Base-by-base conservation (phyloP, 2,888 invertebrate genomes). In the Baccha elongata region DNA sequence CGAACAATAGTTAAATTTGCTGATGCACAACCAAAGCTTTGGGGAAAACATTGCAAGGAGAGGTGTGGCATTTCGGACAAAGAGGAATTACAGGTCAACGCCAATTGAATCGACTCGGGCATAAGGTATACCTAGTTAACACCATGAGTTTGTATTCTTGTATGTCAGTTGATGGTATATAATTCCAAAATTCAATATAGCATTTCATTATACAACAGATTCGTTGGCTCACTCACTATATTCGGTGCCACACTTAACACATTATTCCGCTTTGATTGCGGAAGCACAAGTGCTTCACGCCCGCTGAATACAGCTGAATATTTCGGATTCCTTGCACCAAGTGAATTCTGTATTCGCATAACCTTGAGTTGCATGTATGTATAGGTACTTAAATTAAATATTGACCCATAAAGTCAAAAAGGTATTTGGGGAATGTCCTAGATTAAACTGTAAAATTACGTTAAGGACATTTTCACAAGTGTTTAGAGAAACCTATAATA, bases 21-120 rank as follows among this genome's bases (percentile, higher is more conserved):
- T 75, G 80, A 80, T 80, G 80, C 69, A 44, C 42, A 64, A 64
- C 48, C 35, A 40, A 23, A 7, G 6, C 3, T 44, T 29, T 13
- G n/a, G 26, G 37, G 37, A 42, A 15, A 50, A 60, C 15, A 21
- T 53, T 44, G 21, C 7, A 60, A 44, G 42, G 32, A 44, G 50
- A 15, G 21, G 73, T 11, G 52, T 4, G 15, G 11, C 35, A 35
- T 17, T 13, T 21, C 21, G 44, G n/a, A 58, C 62, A 68, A 64
- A 74, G 55, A 75, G 74, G 69, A 80, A 74, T 74, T 69, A 74
- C 74, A 69, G 75, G 80, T 80, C 80, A 80, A 80, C 80, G 69
- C 64, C 75, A 80, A 80, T 75, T 69, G 80, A 74, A 80, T 80
- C 29, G 48, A 21, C 21, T 35, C 62, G 74, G 55, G 74, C 75